phyloP scores from a whole-genome alignment of 1,140 invertebrate genomes.

The Neodiprion fabricii region DNA sequence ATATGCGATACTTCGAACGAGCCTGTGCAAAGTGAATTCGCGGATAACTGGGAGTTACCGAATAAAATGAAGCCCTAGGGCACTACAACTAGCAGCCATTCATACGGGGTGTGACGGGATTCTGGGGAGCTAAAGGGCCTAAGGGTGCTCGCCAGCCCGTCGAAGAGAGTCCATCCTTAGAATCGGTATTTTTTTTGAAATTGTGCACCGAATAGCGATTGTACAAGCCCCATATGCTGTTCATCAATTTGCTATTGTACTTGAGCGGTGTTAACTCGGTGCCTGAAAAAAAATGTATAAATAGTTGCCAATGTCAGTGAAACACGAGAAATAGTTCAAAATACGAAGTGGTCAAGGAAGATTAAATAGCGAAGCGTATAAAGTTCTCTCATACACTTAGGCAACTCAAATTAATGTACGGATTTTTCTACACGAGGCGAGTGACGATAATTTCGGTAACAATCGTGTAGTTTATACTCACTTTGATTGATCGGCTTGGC shows the following conservation, averaged over 20 bases:
- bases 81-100: neutral
- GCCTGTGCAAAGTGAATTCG: neutral
- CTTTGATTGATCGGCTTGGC: conserved; percentile 33
- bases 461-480: conserved; percentile 19
- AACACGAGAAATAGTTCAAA: conserved; percentile 10
- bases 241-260: conserved; percentile 88
- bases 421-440: neutral
- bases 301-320: conserved; percentile 10
- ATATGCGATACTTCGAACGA: neutral
- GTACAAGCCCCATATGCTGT: conserved; percentile 88
- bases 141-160: conserved; percentile 33
- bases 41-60: neutral
- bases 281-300: conserved; percentile 42
- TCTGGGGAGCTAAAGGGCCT: conserved; percentile 1
- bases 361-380: conserved; percentile 8
- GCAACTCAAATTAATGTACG: conserved; percentile 13
- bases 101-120: neutral
- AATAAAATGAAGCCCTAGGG: neutral
- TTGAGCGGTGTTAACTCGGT: conserved; percentile 69
- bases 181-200: conserved; percentile 80
- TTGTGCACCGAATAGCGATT: conserved; percentile 86
- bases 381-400: conserved; percentile 18
- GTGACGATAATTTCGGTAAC: neutral
- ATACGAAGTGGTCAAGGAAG: neutral
- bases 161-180: conserved; percentile 43